Percentiles rank a stretch among this genome's conserved stretches.
phyloP scores from a whole-genome alignment of 1,140 invertebrate genomes.

The Hylyphantes graminicola region DNA sequence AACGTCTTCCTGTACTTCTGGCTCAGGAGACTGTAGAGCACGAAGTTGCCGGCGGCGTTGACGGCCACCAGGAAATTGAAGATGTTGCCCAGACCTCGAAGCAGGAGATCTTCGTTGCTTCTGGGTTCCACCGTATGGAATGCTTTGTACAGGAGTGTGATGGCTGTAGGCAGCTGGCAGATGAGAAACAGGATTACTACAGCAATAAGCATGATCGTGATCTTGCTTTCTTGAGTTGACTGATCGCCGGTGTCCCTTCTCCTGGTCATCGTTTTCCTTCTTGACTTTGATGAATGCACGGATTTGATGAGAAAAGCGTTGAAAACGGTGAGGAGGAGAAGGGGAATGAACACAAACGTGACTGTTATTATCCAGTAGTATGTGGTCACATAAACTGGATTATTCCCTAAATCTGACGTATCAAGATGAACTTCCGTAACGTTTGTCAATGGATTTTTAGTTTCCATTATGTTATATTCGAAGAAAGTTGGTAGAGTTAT shows the following conservation, averaged over 20 bases:
- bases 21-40: slow-evolving; percentile 81
- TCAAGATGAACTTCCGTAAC: slow-evolving; percentile 17
- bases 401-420: slow-evolving; percentile 68
- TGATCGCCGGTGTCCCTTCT: slow-evolving; percentile 64
- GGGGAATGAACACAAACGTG: slow-evolving; percentile 76
- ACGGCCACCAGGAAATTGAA: slow-evolving; percentile 79
- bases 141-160: slow-evolving; percentile 71
- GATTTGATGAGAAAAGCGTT: slow-evolving; percentile 78
- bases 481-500: slow-evolving; percentile 76
- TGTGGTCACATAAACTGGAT: slow-evolving; percentile 73
- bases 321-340: slow-evolving; percentile 77
- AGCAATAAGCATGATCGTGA: slow-evolving; percentile 80
- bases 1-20: slow-evolving; percentile 81
- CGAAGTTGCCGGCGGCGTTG: slow-evolving; percentile 80
- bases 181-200: slow-evolving; percentile 80
- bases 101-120: slow-evolving; percentile 67
- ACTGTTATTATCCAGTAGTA: slow-evolving; percentile 78
- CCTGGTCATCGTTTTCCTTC: slow-evolving; percentile 72
- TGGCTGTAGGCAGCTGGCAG: slow-evolving; percentile 78
- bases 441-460: slow-evolving; percentile 63
- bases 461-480: slow-evolving; percentile 70
- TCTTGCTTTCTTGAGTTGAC: slow-evolving; percentile 76
- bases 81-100: slow-evolving; percentile 76
- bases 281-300: slow-evolving; percentile 73
- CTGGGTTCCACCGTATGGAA: slow-evolving; percentile 67